phyloP scores from a whole-genome alignment of 2,888 invertebrate genomes.

The Xylocampa areola region DNA sequence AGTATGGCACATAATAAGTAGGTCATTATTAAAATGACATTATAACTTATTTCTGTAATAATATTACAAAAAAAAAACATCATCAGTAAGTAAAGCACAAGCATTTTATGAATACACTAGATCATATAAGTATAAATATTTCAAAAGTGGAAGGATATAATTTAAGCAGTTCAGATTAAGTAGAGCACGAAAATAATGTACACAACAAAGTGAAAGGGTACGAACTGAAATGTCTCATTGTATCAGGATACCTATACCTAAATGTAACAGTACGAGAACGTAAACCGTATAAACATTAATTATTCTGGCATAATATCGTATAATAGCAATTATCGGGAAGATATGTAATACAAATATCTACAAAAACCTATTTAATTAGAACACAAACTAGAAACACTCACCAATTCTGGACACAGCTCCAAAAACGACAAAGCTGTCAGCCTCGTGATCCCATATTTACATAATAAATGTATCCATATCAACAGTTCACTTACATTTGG shows the following conservation, averaged over 20 bases:
- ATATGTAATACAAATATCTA: constrained; percentile 62
- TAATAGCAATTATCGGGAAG: constrained; percentile 56
- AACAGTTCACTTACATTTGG: constrained; percentile 68
- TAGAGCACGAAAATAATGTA: constrained; percentile 88
- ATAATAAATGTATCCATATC: constrained; percentile 57
- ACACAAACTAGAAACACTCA: constrained; percentile 73
- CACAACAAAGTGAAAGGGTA: constrained; percentile 89
- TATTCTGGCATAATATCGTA: constrained; percentile 34
- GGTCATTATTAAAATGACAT: constrained; percentile 43
- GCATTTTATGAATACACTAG: constrained; percentile 7
- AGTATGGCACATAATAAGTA: too few species aligned
- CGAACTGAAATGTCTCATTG: constrained; percentile 71
- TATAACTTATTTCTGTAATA: constrained; percentile 23
- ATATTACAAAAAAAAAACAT: too few species aligned
- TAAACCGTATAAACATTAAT: constrained; percentile 18
- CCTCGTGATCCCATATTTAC: constrained; percentile 79
- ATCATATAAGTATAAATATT: constrained; percentile 19
- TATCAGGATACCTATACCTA: too few species aligned
- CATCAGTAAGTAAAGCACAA: too few species aligned
- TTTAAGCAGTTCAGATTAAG: constrained; percentile 77
- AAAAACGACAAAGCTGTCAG: constrained; percentile 70
- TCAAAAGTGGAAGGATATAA: constrained; percentile 30
- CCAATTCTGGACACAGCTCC: constrained; percentile 76
- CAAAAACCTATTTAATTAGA: constrained; percentile 62
- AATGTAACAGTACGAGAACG: too few species aligned